Evolutionary conservation across 37 sponge, comb jelly and placozoan species (phyloP).

Genomic region (Aphrocallistes beatrix): DNA sequence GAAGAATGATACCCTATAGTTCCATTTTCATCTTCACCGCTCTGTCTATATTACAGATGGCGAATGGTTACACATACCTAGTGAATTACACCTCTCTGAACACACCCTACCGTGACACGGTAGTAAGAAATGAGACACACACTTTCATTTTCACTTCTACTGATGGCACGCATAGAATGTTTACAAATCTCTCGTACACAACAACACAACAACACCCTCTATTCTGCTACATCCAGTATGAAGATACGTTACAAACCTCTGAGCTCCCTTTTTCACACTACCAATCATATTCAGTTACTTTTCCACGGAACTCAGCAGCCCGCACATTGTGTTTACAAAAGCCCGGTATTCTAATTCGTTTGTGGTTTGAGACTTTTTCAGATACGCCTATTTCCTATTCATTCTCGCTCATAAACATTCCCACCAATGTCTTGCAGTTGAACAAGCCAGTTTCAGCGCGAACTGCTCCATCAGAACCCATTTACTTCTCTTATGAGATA

Average conservation of each 20-base stretch:
- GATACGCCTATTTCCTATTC: neutral
- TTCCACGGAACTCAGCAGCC: neutral
- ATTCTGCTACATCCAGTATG: neutral
- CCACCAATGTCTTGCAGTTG: neutral
- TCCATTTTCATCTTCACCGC: neutral
- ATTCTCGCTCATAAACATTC: neutral
- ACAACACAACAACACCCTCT: neutral
- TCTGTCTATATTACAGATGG: neutral
- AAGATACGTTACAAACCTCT: neutral
- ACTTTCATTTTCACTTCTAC: neutral
- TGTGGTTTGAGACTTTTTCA: neutral
- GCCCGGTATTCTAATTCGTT: neutral
- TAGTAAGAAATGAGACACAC: neutral
- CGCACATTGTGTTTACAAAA: neutral
- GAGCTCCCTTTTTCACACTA: neutral
- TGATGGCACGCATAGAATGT: neutral
- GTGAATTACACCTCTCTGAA: neutral
- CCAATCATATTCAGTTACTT: neutral
- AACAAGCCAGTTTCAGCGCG: neutral
- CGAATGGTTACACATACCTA: neutral
- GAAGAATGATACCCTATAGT: neutral
- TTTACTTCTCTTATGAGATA: neutral
- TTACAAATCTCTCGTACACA: neutral
- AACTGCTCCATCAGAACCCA: neutral
- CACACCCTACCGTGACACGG: neutral